Base-by-base conservation (phyloP, 2,113 vertebrate genomes). In the Mesocricetus auratus region DNA sequence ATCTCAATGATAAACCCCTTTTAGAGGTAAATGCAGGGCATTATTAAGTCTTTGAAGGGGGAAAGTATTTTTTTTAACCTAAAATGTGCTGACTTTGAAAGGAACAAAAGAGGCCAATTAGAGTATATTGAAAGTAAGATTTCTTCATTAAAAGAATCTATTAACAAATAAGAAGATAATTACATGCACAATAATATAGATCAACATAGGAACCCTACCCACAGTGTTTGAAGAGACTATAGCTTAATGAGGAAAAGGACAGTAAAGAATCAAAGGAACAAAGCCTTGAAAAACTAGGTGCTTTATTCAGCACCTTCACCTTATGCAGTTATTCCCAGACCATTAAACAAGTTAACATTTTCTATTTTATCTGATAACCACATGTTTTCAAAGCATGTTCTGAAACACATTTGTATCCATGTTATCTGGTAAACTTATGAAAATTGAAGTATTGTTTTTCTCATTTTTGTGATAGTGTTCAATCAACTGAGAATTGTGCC, bases 21-120 rank as follows among this genome's bases (percentile, higher is more conserved):
- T 90, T 47, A 66, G 26, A 87, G 8, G 3, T 74, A 89, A 90
- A 86, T 5, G 50, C n/a, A 69, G 9, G 60, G 56, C 11, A 95
- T 66, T 4, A 83, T 90, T 47, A 22, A 78, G 68, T 47, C 10
- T 77, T 83, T 86, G 56, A 1, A 92, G 53, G 3, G 45, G 13
- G 29, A 9, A 91, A 60, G 68, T 89, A 12, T 56, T 89, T 56
- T 89, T 95, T 29, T 86, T 89, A 94, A 45, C 9, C 79, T n/a
- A 42, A 64, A 87, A 93, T 58, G 0, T 56, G 66, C 1, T 50
- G 68, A 68, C 1, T 3, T 81, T 85, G 22, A 60, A 90, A 69
- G 31, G 3, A 47, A 81, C 21, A 58, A 74, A 73, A 90, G 64
- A 15, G 16, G 2, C 2, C n/a, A 36, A 62, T 21, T 81, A 7